Evolutionary conservation across 2,888 invertebrate species (phyloP).

Genomic region (Agrotis exclamationis): DNA sequence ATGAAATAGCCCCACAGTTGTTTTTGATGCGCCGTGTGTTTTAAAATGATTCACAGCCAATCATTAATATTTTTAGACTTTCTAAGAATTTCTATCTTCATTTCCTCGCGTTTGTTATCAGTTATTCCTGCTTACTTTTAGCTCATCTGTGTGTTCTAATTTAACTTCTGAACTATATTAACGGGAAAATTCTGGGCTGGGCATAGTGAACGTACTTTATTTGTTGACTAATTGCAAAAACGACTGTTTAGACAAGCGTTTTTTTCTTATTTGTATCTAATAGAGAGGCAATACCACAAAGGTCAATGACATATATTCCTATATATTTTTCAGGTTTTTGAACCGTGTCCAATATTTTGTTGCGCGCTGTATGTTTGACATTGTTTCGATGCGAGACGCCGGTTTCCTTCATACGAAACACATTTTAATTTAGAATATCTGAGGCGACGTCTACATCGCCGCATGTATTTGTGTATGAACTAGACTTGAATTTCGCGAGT

Average conservation of each 20-base stretch:
- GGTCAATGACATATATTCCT: slow-evolving; percentile 76
- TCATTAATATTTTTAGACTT: slow-evolving; percentile 50
- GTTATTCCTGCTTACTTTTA: slow-evolving; percentile 18
- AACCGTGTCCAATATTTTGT: slow-evolving; percentile 67
- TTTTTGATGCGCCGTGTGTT: slow-evolving; percentile 40
- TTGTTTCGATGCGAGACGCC: slow-evolving; percentile 51
- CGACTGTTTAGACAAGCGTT: slow-evolving; percentile 1
- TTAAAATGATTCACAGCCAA: slow-evolving; percentile 55
- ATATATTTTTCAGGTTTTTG: slow-evolving; percentile 68
- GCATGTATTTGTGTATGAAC: slow-evolving; percentile 68
- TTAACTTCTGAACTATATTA: slow-evolving; percentile 1
- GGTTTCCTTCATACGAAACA: slow-evolving; percentile 58
- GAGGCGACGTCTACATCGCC: slow-evolving; percentile 43
- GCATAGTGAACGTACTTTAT: not conserved
- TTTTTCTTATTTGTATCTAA: slow-evolving; percentile 18
- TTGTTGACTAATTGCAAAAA: not conserved
- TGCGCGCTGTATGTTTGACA: slow-evolving; percentile 52
- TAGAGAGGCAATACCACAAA: slow-evolving; percentile 63
- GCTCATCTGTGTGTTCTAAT: slow-evolving; percentile 11
- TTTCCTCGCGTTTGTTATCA: slow-evolving; percentile 23
- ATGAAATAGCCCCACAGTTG: slow-evolving; percentile 35
- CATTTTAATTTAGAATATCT: slow-evolving; percentile 66
- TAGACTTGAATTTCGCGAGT: slow-evolving; percentile 74
- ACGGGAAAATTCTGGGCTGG: not conserved
- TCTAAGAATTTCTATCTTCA: slow-evolving; percentile 44